Base-by-base conservation (phyloP, 2,113 vertebrate species). In the Embiotoca jacksoni region DNA sequence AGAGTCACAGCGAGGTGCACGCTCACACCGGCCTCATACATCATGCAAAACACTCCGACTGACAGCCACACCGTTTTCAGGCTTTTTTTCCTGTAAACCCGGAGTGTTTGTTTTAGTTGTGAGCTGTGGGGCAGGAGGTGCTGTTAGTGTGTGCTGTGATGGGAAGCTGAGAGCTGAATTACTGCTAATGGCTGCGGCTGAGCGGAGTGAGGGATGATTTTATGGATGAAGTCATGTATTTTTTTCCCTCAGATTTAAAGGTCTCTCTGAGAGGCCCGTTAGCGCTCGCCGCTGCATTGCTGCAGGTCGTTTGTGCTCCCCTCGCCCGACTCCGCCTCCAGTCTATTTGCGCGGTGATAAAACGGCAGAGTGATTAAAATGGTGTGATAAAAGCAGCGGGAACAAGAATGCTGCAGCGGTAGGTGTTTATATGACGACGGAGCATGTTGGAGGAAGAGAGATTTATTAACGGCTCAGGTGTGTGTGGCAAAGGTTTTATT, bases 81-180 rank as follows among this genome's bases (percentile, higher is more conserved):
- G 3, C 8, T 11, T 31, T 5, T 5, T 60, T 59, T 53, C 3
- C 37, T 41, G 60, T 47, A 56, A 55, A 79, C 23, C 2, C 3
- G 7, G 39, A 39, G 58, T 79, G 83, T 88, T 91, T 88, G 83
- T 82, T 89, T 85, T 76, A 80, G 83, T 67, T 2, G 50, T 9
- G 10, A 35, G 85, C 80, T 82, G 54, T 49, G 66, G 71, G 84
- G 86, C 79, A 50, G 55, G 84, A 80, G 82, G 78, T 71, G 74
- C 81, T 59, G 79, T 79, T 72, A 79, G 69, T 3, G 47, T 47
- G 78, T 16, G 75, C 70, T 39, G 52, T 83, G 83, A 90, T 86
- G 86, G 82, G 88, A 80, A 72, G 84, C 87, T 80, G 86, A 79
- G 80, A 82, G 87, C 81, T 79, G 86, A 88, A 88, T 89, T 89